Base-by-base conservation (phyloP, 1,140 invertebrate genomes). In the Eupristina koningsbergeri region DNA sequence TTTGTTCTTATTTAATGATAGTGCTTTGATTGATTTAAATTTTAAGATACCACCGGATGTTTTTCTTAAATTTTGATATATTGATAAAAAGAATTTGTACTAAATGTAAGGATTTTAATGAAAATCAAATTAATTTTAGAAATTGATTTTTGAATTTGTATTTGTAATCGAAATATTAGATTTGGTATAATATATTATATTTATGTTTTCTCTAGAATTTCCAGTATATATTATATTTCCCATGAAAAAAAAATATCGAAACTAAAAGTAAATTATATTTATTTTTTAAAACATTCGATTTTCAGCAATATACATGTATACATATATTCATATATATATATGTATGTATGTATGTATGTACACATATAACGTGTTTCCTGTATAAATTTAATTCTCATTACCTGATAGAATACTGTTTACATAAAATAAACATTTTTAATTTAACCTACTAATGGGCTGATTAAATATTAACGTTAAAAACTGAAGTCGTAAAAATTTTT, bases 1-100 rank as follows among this genome's bases (percentile, higher is more conserved):
- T 29, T 47, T 15, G 39, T 47, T 69, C 47, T 41, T 47, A 74
- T n/a, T 74, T n/a, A 74, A 74, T 74, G 29, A 47, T 47, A 74
- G 47, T 58, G 1, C 7, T 58, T 26, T 22, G 26, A 58, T 26
- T 7, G 5, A 58, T 5, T 26, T 58, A 17, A 50, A 17, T 17
- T 50, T 9, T 15, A 50, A 58, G 26, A 58, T 22, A 58, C 5
- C 11, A 15, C 19, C 19, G 3, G 53, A 9, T 22, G 26, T 58
- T 58, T 58, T 26, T 22, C 53, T 22, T 2, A 3, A 26, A 26
- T 3, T 58, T 26, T 3, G 22, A 5, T 26, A 22, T 6, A 5
- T 58, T 9, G 53, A 22, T 6, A 26, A 58, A 58, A 58, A 17
- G 19, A 58, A 26, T 58, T 26, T 6, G 26, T 26, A 9, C 2